Base-by-base conservation (phyloP, 2,888 invertebrate species). In the Miltochrista miniata region DNA sequence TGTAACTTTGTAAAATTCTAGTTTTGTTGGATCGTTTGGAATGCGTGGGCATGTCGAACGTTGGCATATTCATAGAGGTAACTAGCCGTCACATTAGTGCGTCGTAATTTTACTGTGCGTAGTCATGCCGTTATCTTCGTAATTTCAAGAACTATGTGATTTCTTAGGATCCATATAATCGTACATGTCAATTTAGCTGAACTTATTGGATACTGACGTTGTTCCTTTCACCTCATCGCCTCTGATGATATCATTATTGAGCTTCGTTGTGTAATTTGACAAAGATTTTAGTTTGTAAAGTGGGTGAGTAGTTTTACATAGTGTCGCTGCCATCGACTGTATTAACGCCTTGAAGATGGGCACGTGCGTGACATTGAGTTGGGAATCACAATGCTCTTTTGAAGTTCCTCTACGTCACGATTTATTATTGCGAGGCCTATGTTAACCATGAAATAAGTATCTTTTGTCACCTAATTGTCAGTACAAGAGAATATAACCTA, bases 31-130 rank as follows among this genome's bases (percentile, higher is more conserved):
- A 63, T 56, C 45, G 48, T 55, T 53, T 46, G 43, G 49, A 59
- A 53, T 71, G 72, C 72, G 75, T 79, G 72, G 72, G 75, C 54
- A 61, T 58, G 48, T 63, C 44, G 55, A 59, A 55, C 61, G 65
- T 68, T 70, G 65, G 67, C 70, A 55, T 65, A 70, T 70, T 70
- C 64, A 49, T 68, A 64, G 53, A 75, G 69, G 71, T 72, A 76
- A 70, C 74, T 61, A 74, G 66, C 67, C 70, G 73, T 74, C 78
- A 67, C 68, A 69, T 67, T 81, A 84, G 79, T 90, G 89, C 90
- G 89, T 88, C 87, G 88, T 84, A 89, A 82, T 85, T 87, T 83
- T 68, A 70, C 79, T 78, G 81, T 83, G 83, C 84, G 81, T 87
- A 81, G 84, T 83, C 83, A 81, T 74, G 84, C 83, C 81, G 87